Evolutionary conservation across 2,888 invertebrate species (phyloP), one percentile per base, ranked within the genome.

Genomic region (Pseudococcus jackbeardsleyi): DNA sequence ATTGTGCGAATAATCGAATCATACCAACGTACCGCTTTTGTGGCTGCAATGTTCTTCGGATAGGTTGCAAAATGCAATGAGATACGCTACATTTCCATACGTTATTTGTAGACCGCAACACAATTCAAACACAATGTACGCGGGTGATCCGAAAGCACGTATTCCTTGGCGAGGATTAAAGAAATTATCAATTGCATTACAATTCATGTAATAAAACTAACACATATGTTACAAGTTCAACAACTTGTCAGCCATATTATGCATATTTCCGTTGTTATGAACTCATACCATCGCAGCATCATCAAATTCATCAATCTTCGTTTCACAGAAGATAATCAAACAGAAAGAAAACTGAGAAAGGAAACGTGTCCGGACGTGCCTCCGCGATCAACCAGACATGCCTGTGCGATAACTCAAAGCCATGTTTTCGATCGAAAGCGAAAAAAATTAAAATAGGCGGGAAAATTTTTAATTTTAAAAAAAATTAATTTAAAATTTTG

Each of bases 201-300:
- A 77, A 9, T 79, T 15, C 19, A 42, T 79, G 42, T 42, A n/a
- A 42, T 86, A 86, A 86, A 86, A 64, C 26, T 42, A 84, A 64
- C 86, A 86, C 86, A 86, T 86, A 86, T 86, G 86, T 68, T 86
- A 86, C 64, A 86, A 86, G 86, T 86, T 86, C 86, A 86, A 86
- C 86, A 86, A 86, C 68, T 86, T 86, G 86, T 86, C 86, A 86
- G 86, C 86, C 86, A 86, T 86, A 64, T 86, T 86, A 86, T 64
- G 64, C 85, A 85, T 68, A 79, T 79, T 79, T 79, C 79, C 79
- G 79, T 79, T 79, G 79, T 79, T 79, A 79, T 79, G 79, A 79
- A 79, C 79, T 42, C 79, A 79, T 79, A 79, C 79, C 79, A 42
- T 79, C 79, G 42, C 79, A 79, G 79, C 79, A 79, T 79, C 79